Conservation (phyloP, 2,113 vertebrate species). For the Pardalotus punctatus region DNA sequence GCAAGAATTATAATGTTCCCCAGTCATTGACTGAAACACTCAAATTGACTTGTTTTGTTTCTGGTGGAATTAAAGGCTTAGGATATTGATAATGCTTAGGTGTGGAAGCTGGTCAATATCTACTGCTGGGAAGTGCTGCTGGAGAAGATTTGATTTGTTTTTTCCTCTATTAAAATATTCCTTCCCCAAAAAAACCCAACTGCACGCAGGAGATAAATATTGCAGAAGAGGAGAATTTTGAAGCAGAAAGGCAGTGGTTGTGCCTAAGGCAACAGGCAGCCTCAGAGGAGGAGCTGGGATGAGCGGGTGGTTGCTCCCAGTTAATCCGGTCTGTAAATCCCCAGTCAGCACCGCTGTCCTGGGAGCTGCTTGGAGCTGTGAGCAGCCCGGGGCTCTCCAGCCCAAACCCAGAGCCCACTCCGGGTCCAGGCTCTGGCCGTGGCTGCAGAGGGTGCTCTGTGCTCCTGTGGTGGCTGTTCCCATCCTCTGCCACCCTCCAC, state of each 20-base stretch:
- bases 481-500: neutral
- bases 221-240: neutral
- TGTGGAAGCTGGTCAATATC: neutral
- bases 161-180: neutral
- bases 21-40: neutral
- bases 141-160: neutral
- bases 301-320: neutral
- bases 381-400: neutral
- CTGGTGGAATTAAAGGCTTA: neutral
- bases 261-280: neutral
- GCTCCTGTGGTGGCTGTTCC: neutral
- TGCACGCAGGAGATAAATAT: neutral
- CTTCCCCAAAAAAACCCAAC: neutral
- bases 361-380: neutral
- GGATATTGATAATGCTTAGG: neutral
- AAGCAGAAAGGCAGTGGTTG: neutral
- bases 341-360: neutral
- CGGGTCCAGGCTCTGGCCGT: neutral
- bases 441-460: constrained; percentile 7
- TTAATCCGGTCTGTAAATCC: neutral
- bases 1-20: neutral
- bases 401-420: neutral
- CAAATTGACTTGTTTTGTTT: neutral
- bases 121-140: neutral
- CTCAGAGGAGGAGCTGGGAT: neutral